Base-by-base conservation (phyloP, 2,888 invertebrate genomes). In the Phengaris alcon region DNA sequence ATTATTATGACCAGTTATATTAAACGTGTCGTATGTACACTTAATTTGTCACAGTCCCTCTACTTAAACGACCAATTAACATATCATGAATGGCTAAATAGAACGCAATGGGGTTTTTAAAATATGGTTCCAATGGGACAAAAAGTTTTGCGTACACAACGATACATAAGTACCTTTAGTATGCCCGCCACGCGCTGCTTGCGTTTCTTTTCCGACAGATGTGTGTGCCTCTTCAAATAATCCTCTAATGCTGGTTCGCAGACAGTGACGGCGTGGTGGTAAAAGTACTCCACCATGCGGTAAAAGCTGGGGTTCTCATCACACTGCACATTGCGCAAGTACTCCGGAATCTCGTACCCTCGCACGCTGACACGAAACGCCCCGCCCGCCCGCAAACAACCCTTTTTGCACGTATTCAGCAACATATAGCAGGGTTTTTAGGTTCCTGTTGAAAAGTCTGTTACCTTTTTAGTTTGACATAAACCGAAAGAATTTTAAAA, bases 281-380 rank as follows among this genome's bases (percentile, higher is more conserved):
- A 96, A 86, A 95, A 96, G 83, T 94, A 95, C 81, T 96, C 95
- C 48, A 96, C 96, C 95, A 95, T 96, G 76, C 91, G 87, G 81
- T 87, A 94, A 83, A 95, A 95, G 55, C 90, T 91, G 0, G 95
- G 95, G 80, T 95, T 83, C 0, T 85, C 82, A 0, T 88, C 88
- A 0, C 82, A 82, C 0, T 81, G 86, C 0, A 94, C 82, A 0
- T 83, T 76, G 68, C 82, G 76, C 48, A 94, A 79, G 52, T 88
- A 82, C 0, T 85, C 82, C 0, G 94, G 94, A 9, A 94, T 90
- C 75, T 91, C 88, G 77, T 91, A 91, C 73, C 80, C 13, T 64
- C 90, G 83, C 0, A 85, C 80, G 6, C 80, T 76, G 0, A 74
- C 12, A 52, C 59, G n/a, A 2, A 72, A 78, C 75, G 13, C 7